phyloP scores from a whole-genome alignment of 2,797 vertebrate species.

The Cyprinella venusta region DNA sequence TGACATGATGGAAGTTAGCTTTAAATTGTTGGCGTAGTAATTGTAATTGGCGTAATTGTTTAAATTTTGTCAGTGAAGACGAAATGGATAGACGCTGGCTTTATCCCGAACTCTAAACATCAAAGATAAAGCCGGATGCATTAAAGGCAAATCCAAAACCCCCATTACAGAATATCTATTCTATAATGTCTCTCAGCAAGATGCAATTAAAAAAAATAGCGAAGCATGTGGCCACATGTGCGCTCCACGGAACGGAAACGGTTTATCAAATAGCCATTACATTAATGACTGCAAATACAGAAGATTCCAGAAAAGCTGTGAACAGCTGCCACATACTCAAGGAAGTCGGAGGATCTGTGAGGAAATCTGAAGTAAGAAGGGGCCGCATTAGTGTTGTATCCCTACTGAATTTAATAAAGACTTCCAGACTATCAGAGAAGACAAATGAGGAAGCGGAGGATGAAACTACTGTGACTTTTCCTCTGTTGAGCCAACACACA shows the following conservation, averaged over 20 bases:
- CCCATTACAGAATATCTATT: not conserved
- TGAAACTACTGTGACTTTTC: slow-evolving; percentile 16
- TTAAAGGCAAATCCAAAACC: not conserved
- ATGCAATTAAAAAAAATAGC: not conserved
- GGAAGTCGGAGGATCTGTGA: not conserved
- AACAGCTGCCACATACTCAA: slow-evolving; percentile 37
- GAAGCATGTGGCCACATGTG: not conserved
- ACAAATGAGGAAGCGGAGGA: slow-evolving; percentile 3
- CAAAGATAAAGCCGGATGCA: not conserved
- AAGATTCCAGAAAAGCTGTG: slow-evolving; percentile 9
- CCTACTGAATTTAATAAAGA: slow-evolving; percentile 29
- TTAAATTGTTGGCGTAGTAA: not conserved
- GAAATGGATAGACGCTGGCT: no score
- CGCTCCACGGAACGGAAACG: not conserved
- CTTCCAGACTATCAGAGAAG: not conserved
- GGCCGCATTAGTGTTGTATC: not conserved
- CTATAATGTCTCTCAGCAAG: not conserved
- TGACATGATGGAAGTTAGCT: not conserved
- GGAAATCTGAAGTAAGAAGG: not conserved
- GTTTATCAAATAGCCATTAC: not conserved
- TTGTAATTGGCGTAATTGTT: no score
- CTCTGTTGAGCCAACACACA: not conserved
- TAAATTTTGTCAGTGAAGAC: not conserved
- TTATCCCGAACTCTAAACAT: not conserved
- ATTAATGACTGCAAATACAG: not conserved